phyloP scores from a whole-genome alignment of 2,797 vertebrate genomes.

The Artibeus jamaicensis region DNA sequence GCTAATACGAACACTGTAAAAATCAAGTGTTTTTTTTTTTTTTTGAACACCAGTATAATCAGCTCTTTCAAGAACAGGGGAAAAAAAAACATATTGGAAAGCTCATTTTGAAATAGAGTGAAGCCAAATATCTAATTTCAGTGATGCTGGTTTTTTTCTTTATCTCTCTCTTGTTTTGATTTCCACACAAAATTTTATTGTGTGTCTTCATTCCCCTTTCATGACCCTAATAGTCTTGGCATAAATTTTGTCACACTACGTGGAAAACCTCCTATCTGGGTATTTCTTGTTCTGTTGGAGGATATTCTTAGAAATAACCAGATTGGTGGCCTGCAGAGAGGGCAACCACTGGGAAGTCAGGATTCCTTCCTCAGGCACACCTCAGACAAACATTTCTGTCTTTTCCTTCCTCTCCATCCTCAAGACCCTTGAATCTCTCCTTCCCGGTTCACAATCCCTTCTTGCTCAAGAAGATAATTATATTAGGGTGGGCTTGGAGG shows the following conservation, averaged over 20 bases:
- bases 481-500: not conserved
- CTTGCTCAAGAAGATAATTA: not conserved
- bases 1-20: slow-evolving; percentile 49
- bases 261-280: not conserved
- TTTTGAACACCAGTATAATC: slow-evolving; percentile 48
- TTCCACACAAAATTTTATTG: slow-evolving; percentile 57
- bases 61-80: slow-evolving; percentile 58
- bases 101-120: slow-evolving; percentile 42
- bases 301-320: not conserved
- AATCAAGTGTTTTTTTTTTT: slow-evolving; percentile 39
- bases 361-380: not conserved
- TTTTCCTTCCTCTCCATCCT: not conserved
- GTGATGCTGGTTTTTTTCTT: not conserved
- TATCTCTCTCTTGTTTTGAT: not conserved
- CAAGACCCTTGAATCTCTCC: not conserved
- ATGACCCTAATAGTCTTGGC: slow-evolving; percentile 24
- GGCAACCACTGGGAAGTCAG: not conserved
- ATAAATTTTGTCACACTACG: slow-evolving; percentile 3
- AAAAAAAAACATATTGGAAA: slow-evolving; percentile 42
- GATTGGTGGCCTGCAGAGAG: not conserved
- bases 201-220: slow-evolving; percentile 47
- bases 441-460: not conserved
- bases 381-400: not conserved
- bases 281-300: not conserved
- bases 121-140: slow-evolving; percentile 55